A percentile compares a stretch with the other conserved stretches of the same genome.
Evolutionary conservation across 2,888 invertebrate genomes (phyloP).

Genomic region (Lacanobia wlatinum): DNA sequence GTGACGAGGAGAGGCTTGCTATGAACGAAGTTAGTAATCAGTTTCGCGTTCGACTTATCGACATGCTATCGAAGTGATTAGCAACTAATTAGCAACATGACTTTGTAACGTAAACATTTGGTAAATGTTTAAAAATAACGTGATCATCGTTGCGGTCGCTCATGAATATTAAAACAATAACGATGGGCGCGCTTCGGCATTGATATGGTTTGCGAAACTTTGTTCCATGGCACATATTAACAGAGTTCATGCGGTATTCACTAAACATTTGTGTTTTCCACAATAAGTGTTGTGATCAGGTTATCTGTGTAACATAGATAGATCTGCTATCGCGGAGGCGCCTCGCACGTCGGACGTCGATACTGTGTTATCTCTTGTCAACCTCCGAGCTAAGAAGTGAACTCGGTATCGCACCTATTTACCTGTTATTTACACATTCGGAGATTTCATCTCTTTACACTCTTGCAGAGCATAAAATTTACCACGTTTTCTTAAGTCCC

Average conservation of each 20-base stretch:
- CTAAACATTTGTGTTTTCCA: conserved; percentile 11
- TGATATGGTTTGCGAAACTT: conserved; percentile 35
- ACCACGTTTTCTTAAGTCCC: background rate
- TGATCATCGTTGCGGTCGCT: conserved; percentile 17
- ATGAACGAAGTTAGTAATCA: background rate
- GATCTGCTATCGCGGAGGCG: conserved; percentile 8
- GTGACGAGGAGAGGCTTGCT: background rate
- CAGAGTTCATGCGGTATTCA: conserved; percentile 5
- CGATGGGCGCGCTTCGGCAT: conserved; percentile 15
- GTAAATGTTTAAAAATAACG: conserved; percentile 8
- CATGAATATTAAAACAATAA: conserved; percentile 59
- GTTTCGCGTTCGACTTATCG: conserved; percentile 1
- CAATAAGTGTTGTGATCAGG: background rate
- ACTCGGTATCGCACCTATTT: conserved; percentile 25
- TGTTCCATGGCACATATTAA: conserved; percentile 8
- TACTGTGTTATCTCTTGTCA: conserved; percentile 37
- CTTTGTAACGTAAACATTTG: conserved; percentile 9
- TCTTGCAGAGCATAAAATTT: background rate
- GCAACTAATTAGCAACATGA: conserved; percentile 20
- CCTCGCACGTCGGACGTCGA: conserved; percentile 5
- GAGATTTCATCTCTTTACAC: conserved; percentile 9
- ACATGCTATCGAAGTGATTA: conserved; percentile 8
- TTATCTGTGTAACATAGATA: conserved; percentile 40
- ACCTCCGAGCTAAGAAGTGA: conserved; percentile 8
- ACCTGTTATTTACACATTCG: conserved; percentile 11